Evolutionary conservation across 2,888 invertebrate genomes (phyloP), one percentile per base, ranked within the genome.

Genomic region (Cheiracanthium punctorium): DNA sequence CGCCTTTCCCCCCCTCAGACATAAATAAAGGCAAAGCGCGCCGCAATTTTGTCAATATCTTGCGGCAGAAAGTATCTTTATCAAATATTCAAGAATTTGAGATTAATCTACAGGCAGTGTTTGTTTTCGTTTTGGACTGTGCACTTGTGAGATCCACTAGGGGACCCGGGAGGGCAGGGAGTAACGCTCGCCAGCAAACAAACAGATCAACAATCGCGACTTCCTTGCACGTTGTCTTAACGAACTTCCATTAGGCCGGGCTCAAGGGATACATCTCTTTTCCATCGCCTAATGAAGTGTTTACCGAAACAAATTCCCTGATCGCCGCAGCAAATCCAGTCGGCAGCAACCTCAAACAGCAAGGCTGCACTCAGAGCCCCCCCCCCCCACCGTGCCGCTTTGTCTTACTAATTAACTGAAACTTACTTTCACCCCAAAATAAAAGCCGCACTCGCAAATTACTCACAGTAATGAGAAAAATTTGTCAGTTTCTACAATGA

Each of bases 251-350:
- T 87, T 81, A 81, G 77, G 72, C 64, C 24, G 41, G 67, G 37
- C 87, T 81, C 87, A n/a, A 20, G 87, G 87, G 87, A 87, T 81
- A 72, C 87, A 81, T 87, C 87, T 87, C 87, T 87, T 87, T 87
- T 87, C 87, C 87, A 87, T 87, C 77, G 87, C 52, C 87, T 87
- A 87, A 87, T 87, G 87, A 87, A 87, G 81, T 87, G 81, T 81
- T 87, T 87, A 87, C 87, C 81, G 87, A 81, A 87, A 87, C 87
- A 87, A 87, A 87, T 87, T 87, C 87, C 87, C 87, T 74, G 72
- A 81, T 87, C 87, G 87, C 81, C 80, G 77, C 80, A 77, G 77
- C 87, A 87, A 87, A 87, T 87, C 87, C 79, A 80, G 77, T 58
- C 80, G 75, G 75, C 82, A 75, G 82, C 64, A 82, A 82, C 82